These are phyloP conservation scores for Pollenia labialis DNA, from an alignment of 2,888 invertebrate genomes.

Conservation along the genomic window DNA sequence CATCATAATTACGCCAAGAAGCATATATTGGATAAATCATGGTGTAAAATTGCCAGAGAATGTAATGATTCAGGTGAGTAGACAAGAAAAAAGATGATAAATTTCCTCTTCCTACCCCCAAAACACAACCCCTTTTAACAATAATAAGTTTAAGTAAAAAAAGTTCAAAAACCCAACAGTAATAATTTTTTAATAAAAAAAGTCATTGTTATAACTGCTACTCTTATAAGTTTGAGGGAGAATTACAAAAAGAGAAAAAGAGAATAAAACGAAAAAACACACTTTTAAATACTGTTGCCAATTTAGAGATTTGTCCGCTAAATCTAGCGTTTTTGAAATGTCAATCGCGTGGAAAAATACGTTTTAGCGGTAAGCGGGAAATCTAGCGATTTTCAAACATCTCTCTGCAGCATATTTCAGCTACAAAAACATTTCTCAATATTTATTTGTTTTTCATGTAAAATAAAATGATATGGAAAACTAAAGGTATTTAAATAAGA, in stretches of 20 bases:
- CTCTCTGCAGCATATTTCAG: too few species aligned
- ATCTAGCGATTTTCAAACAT: too few species aligned
- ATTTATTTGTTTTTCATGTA: too few species aligned
- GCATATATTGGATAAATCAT: conserved; percentile 76
- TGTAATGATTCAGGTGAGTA: conserved; percentile 76
- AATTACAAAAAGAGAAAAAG: neutral
- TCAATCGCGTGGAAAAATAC: too few species aligned
- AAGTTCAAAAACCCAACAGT: neutral
- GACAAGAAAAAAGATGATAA: conserved; percentile 3
- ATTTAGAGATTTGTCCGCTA: too few species aligned
- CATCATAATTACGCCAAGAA: conserved; percentile 76
- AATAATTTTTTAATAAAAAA: neutral
- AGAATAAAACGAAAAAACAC: neutral
- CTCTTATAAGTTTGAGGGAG: conserved; percentile 29
- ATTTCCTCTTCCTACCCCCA: neutral
- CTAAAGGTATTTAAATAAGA: too few species aligned
- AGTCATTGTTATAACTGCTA: neutral
- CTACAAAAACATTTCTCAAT: too few species aligned
- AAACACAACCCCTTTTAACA: neutral
- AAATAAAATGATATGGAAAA: too few species aligned
- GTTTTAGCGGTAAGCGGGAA: too few species aligned
- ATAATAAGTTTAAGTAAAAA: neutral
- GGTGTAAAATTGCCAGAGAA: conserved; percentile 76
- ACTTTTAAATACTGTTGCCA: neutral
- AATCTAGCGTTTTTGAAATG: too few species aligned